phyloP scores from a whole-genome alignment of 2,113 vertebrate species.

The Sylvia atricapilla region DNA sequence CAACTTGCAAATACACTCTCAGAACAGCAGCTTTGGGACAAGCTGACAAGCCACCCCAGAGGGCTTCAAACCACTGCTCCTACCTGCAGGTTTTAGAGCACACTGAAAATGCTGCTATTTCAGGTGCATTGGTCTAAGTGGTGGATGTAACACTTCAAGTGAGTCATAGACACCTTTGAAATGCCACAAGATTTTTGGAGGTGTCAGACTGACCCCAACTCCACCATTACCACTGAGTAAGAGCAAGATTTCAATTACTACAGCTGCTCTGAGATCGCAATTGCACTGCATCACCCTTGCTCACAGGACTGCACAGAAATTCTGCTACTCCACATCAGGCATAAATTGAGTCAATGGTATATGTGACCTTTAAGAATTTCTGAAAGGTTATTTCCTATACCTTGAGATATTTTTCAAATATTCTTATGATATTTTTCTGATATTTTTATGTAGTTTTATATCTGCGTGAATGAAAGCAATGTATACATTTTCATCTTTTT shows the following conservation, averaged over 20 bases:
- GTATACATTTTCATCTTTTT: background rate
- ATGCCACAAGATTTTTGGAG: background rate
- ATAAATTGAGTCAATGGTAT: background rate
- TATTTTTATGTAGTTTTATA: background rate
- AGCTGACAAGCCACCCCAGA: background rate
- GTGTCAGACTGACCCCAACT: slow-evolving; percentile 5
- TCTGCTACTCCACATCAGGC: background rate
- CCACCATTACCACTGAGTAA: background rate
- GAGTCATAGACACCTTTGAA: background rate
- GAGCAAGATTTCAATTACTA: background rate
- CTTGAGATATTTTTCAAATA: background rate
- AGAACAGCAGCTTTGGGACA: background rate
- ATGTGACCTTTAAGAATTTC: background rate
- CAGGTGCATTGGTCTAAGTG: background rate
- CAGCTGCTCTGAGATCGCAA: background rate
- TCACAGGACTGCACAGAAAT: background rate
- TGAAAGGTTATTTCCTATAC: background rate
- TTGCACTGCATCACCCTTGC: background rate
- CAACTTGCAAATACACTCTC: background rate
- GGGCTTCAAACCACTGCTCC: background rate
- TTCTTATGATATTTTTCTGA: too few relatives aligned
- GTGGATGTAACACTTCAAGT: background rate
- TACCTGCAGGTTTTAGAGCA: background rate
- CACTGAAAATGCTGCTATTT: background rate
- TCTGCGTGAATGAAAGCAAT: background rate